Evolutionary conservation across 2,888 invertebrate species (phyloP), one percentile per base, ranked within the genome.

Genomic region (Odontocerum albicorne): DNA sequence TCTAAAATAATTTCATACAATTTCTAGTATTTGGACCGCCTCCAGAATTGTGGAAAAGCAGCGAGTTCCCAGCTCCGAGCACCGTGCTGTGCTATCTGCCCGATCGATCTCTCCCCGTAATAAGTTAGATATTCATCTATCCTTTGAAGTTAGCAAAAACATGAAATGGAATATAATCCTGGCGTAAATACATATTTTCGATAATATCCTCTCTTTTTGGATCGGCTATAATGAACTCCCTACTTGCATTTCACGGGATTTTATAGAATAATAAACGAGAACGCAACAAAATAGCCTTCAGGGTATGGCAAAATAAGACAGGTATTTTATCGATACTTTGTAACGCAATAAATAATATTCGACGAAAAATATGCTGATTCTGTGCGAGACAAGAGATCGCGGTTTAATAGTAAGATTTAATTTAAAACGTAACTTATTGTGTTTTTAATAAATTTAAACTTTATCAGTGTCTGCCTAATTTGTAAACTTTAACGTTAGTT

Each of bases 111-210:
- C 27, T 47, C 19, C 35, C 32, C 19, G 33, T 32, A 32, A 32
- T 13, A 19, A 35, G 21, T 36, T 36, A 38, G 47, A 36, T 36
- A 47, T 13, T 38, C 22, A 6, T 6, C 16, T 36, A 7, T 10
- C 22, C 47, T 47, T 47, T 47, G 47, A 47, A 36, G 36, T 36
- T 10, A 22, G 13, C 16, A 47, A 36, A 47, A 47, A 22, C 22
- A 36, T 20, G 47, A 21, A 47, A 47, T 36, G 33, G 47, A 47
- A 47, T 33, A 36, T 47, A 47, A 47, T 47, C 47, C 47, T 36
- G 12, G 21, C 22, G 36, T 22, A 47, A 47, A 47, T 47, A 10
- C 10, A 36, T 21, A 47, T 36, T 47, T 47, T 47, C 16, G 47
- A 47, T 47, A 36, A 47, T 47, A 21, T 36, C 36, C 47, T 35